These are phyloP conservation scores for Dissostichus mawsoni DNA, from an alignment of 2,113 vertebrate genomes.

Conservation along the genomic window DNA sequence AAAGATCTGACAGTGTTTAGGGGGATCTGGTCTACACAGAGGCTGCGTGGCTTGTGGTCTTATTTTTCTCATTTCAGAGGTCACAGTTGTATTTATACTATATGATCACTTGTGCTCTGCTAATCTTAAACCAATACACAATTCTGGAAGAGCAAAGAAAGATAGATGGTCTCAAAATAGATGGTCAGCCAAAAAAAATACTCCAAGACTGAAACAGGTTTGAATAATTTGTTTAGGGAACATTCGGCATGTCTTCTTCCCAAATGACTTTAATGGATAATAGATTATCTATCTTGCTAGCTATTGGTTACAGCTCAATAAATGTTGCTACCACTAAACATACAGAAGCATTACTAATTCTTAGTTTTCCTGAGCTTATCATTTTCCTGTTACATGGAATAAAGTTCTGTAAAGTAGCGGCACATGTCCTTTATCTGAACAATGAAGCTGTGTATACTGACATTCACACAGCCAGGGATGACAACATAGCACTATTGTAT, in stretches of 20 bases:
- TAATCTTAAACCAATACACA: not conserved
- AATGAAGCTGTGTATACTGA: not conserved
- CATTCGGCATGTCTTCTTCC: not conserved
- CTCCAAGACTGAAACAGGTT: too few relatives aligned
- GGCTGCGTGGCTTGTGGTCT: not conserved
- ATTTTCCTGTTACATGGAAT: not conserved
- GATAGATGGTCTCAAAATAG: too few relatives aligned
- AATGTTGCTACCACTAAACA: not conserved
- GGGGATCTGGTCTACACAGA: slow-evolving; percentile 2
- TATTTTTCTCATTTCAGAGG: slow-evolving; percentile 13
- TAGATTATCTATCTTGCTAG: not conserved
- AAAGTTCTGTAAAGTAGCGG: not conserved
- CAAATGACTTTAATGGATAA: not conserved
- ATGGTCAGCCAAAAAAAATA: too few relatives aligned
- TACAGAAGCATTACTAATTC: not conserved
- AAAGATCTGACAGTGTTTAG: slow-evolving; percentile 18
- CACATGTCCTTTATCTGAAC: not conserved
- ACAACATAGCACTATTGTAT: slow-evolving; percentile 32
- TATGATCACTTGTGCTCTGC: not conserved
- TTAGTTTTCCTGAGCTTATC: not conserved
- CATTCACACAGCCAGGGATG: slow-evolving; percentile 26
- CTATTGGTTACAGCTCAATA: not conserved
- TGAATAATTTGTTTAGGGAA: not conserved
- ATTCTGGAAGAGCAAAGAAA: not conserved
- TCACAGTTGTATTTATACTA: not conserved